phyloP scores from a whole-genome alignment of 2,888 invertebrate species.

The Atethmia centrago region DNA sequence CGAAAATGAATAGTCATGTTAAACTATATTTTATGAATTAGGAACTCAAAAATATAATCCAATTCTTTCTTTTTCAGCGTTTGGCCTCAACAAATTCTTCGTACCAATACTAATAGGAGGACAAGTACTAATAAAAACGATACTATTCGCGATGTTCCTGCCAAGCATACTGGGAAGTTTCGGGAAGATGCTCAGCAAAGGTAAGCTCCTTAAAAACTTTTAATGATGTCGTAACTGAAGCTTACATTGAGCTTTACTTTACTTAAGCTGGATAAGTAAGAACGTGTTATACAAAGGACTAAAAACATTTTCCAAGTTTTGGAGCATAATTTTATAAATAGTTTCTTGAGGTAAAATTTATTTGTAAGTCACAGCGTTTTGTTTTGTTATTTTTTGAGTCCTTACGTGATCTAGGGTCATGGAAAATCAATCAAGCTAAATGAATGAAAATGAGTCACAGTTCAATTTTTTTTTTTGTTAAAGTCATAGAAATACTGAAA shows the following conservation, averaged over 20 bases:
- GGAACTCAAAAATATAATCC: neutral
- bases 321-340: neutral
- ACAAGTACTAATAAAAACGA: conserved; percentile 94
- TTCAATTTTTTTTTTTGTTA: neutral
- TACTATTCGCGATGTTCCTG: conserved; percentile 95
- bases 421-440: neutral
- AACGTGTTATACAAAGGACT: neutral
- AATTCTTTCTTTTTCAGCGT: conserved; percentile 89
- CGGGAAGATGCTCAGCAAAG: conserved; percentile 96
- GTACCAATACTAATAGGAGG: conserved; percentile 95
- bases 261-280: conserved; percentile 5
- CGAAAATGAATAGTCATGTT: too few relatives aligned
- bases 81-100: conserved; percentile 95
- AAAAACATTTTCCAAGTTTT: conserved; percentile 5
- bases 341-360: neutral
- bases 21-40: too few relatives aligned
- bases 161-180: conserved; percentile 96
- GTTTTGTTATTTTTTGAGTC: neutral
- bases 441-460: neutral
- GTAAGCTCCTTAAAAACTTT: conserved; percentile 80
- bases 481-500: neutral
- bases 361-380: neutral
- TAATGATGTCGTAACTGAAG: conserved; percentile 50
- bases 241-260: conserved; percentile 26
- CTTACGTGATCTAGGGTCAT: neutral